Percentiles rank a stretch among this genome's conserved stretches.
phyloP scores from a whole-genome alignment of 2,113 vertebrate species.

The Piliocolobus tephrosceles region DNA sequence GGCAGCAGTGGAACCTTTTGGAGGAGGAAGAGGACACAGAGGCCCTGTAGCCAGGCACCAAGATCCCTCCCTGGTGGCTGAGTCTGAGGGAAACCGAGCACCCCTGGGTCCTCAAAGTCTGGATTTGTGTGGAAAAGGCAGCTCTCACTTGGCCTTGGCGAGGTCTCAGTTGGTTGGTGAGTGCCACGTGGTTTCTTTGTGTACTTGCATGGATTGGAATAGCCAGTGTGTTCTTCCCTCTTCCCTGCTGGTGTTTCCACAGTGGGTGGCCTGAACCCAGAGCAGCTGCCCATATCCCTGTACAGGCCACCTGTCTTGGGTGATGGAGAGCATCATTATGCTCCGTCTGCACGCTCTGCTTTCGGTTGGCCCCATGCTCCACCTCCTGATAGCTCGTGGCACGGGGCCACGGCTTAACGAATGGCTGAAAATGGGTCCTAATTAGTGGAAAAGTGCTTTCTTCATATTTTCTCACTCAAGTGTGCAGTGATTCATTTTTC shows the following conservation, averaged over 20 bases:
- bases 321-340: conserved; percentile 66
- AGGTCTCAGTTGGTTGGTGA: conserved; percentile 25
- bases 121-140: neutral
- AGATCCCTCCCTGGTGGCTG: neutral
- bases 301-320: neutral
- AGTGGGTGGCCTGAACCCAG: neutral
- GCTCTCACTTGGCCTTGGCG: neutral
- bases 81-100: neutral
- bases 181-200: neutral
- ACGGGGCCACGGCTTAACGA: conserved; percentile 72
- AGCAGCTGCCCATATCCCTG: conserved; percentile 47
- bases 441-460: conserved; percentile 74
- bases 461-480: conserved; percentile 73
- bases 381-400: conserved; percentile 50
- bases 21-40: neutral
- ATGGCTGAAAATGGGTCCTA: conserved; percentile 68
- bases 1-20: neutral
- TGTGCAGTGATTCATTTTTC: conserved; percentile 68
- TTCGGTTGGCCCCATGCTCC: conserved; percentile 41
- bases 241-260: neutral
- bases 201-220: neutral
- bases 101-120: neutral
- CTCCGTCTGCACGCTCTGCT: conserved; percentile 68
- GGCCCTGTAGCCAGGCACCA: neutral
- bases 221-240: neutral